Evolutionary conservation across 35 echinoderm and acorn worm species (phyloP).

Genomic region (Diadema setosum): DNA sequence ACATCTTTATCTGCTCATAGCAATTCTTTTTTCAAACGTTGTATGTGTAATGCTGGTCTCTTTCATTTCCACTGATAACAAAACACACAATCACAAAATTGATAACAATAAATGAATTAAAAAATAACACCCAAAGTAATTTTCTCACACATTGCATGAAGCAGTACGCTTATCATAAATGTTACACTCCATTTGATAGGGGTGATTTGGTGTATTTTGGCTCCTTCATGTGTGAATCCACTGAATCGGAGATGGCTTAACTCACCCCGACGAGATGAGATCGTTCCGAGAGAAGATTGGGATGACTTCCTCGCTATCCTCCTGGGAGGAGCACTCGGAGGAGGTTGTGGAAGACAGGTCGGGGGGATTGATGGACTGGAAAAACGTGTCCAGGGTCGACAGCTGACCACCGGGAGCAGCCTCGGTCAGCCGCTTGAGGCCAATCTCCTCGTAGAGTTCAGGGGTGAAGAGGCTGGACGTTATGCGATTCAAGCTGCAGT

Average conservation of each 20-base stretch:
- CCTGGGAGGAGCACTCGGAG: conserved; percentile 81
- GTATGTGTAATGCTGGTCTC: too few species aligned
- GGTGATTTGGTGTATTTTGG: too few species aligned
- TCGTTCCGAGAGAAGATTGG: conserved; percentile 94
- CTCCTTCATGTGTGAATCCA: too few species aligned
- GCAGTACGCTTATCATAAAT: too few species aligned
- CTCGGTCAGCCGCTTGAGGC: conserved; percentile 59
- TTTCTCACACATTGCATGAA: too few species aligned
- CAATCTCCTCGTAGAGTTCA: conserved; percentile 64
- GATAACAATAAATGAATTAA: too few species aligned
- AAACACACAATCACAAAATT: too few species aligned
- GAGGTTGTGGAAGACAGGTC: conserved; percentile 85
- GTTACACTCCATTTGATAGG: too few species aligned
- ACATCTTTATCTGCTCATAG: too few species aligned
- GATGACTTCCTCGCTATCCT: conserved; percentile 81
- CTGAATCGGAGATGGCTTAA: not conserved
- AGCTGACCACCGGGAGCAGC: conserved; percentile 47
- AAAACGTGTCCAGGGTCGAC: conserved; percentile 66
- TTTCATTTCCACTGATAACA: too few species aligned
- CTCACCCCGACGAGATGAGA: conserved; percentile 71
- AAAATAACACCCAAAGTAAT: too few species aligned
- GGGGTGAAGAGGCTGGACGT: conserved; percentile 64
- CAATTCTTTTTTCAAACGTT: too few species aligned
- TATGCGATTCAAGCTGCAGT: conserved; percentile 71
- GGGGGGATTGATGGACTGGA: conserved; percentile 95